These are phyloP conservation scores for Pollimyrus isidori DNA, from an alignment of 2,113 vertebrate genomes.

Conservation along the genomic window DNA sequence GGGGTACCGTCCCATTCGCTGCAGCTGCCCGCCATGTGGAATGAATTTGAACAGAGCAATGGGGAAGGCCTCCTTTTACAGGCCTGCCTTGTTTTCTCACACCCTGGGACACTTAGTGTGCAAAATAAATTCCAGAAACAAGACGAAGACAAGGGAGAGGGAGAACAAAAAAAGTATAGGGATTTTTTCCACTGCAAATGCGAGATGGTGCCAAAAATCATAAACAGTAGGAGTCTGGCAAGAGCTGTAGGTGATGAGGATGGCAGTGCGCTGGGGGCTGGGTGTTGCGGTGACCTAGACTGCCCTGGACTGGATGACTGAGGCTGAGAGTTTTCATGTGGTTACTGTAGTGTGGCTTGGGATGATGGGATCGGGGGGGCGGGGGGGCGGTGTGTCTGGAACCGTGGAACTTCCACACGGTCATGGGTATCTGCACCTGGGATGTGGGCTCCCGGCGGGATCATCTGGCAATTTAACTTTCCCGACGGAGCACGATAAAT, in stretches of 20 bases:
- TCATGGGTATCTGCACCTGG: background rate
- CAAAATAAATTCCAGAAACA: conserved; percentile 59
- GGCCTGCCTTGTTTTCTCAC: conserved; percentile 59
- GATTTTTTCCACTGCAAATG: conserved; percentile 65
- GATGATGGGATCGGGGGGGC: background rate
- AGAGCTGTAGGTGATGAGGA: conserved; percentile 17
- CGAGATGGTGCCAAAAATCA: conserved; percentile 39
- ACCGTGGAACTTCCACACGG: conserved; percentile 4
- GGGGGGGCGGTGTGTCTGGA: conserved; percentile 36
- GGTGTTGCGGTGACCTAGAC: conserved; percentile 26
- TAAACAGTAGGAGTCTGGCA: conserved; percentile 40
- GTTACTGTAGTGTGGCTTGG: background rate
- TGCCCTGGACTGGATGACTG: background rate
- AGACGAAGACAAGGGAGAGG: conserved; percentile 45
- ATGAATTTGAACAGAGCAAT: conserved; percentile 45
- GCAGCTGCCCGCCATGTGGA: conserved; percentile 54
- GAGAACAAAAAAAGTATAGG: conserved; percentile 22
- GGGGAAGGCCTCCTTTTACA: conserved; percentile 54
- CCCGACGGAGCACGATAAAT: background rate
- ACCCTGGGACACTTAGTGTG: conserved; percentile 52
- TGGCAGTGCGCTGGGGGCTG: conserved; percentile 20
- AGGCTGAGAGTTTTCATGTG: background rate
- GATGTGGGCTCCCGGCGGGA: background rate
- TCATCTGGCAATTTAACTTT: background rate
- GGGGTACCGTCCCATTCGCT: background rate